A percentile compares a stretch with the other conserved stretches of the same genome.
Conservation (phyloP, 2,113 vertebrate species). For the Corydoras maculifer region DNA sequence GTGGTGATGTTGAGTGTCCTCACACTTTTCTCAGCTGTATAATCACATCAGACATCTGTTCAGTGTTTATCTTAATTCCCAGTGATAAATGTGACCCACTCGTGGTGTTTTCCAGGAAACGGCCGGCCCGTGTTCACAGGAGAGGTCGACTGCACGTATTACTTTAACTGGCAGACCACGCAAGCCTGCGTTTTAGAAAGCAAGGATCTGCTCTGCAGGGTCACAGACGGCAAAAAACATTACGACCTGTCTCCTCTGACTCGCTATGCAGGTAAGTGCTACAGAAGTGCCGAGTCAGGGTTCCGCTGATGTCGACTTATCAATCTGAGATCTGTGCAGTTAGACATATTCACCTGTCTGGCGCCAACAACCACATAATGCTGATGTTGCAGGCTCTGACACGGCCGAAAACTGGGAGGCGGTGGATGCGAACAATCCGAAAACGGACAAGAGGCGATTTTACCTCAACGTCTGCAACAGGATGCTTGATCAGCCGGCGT, state of each 20-base stretch:
- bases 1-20: no score
- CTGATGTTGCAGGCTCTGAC: constrained; percentile 60
- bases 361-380: background rate
- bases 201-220: constrained; percentile 77
- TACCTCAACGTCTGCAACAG: constrained; percentile 88
- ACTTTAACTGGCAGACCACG: constrained; percentile 85
- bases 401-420: constrained; percentile 82
- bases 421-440: constrained; percentile 62
- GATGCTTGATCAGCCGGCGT: constrained; percentile 64
- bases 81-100: background rate
- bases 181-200: constrained; percentile 83
- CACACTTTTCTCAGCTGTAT: no score
- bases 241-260: constrained; percentile 83
- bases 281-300: no score
- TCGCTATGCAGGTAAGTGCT: constrained; percentile 69
- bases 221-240: constrained; percentile 67
- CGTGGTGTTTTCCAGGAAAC: constrained; percentile 49
- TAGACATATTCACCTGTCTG: no score
- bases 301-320: no score
- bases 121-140: constrained; percentile 77
- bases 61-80: background rate
- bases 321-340: no score
- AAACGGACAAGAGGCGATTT: constrained; percentile 60
- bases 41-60: no score
- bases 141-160: constrained; percentile 91